Base-by-base conservation (phyloP, 2,797 vertebrate genomes). In the Amblyopsis hoosieri region DNA sequence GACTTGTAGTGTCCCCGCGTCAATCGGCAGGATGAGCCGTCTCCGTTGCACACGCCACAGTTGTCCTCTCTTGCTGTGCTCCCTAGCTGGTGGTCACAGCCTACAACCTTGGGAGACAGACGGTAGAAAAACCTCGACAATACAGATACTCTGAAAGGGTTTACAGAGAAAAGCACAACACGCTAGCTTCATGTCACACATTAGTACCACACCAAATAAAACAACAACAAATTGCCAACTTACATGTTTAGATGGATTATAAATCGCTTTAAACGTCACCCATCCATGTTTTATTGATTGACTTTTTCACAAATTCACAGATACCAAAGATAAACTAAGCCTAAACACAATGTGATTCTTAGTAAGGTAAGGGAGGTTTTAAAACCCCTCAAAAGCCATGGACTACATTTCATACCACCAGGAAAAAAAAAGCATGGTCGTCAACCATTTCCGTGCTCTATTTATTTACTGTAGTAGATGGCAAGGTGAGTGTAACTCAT, bases 1-100 rank as follows among this genome's bases (percentile, higher is more conserved):
- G 96, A 94, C 85, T 98, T 98, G 90, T 94, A 96, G 57, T 97
- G 96, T 67, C 97, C 97, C 79, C 97, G 94, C 79, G 98, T 95
- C 73, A 99, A 92, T 55, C 96, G 92, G 89, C 97, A 99, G 79
- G 97, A 95, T 2, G 96, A 96, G 66, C 97, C 96, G 29, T 99
- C 96, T 59, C 97, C 97, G 4, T 90, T 94, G 92, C 97, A 99
- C 74, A 99, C 85, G 9, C 97, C 97, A 55, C 97, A 99, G 92
- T 96, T 99, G 89, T 99, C 97, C 73, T 99, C 96, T 78, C 97
- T 98, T n/a, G 89, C 91, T 11, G 91, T 75, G 83, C 97, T 99
- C 76, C 97, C 96, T 81, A 99, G 83, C 84, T 99, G 94, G 49
- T 90, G 96, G 85, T 99, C 97, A 57, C 97, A 99, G 79, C 97